Conservation (phyloP, 2,797 vertebrate species). For the Parambassis ranga region DNA sequence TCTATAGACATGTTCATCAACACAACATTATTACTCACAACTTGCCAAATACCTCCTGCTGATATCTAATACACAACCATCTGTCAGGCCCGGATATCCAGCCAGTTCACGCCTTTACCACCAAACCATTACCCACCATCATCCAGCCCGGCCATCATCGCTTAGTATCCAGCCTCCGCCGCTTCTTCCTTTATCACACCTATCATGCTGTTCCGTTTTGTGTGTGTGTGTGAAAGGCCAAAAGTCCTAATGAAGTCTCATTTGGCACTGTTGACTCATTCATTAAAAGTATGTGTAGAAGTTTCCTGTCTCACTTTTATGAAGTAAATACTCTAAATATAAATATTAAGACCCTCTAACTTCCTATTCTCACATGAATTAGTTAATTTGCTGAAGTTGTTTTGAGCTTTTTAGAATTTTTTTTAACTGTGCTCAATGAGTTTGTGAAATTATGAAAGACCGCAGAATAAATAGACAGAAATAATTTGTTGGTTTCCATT, state of each 20-base stretch:
- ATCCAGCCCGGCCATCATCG: background rate
- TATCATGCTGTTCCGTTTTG: background rate
- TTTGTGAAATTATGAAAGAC: too few relatives aligned
- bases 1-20: background rate
- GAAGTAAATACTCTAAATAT: too few relatives aligned
- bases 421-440: too few relatives aligned
- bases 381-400: too few relatives aligned
- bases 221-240: background rate
- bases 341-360: too few relatives aligned
- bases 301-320: too few relatives aligned
- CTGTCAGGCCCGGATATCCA: conserved; percentile 2
- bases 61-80: conserved; percentile 4
- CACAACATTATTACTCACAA: background rate
- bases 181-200: background rate
- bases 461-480: too few relatives aligned
- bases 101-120: background rate
- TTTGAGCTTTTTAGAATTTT: too few relatives aligned
- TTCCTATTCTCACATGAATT: too few relatives aligned
- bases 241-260: background rate
- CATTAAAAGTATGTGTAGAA: too few relatives aligned
- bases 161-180: background rate
- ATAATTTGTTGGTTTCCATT: too few relatives aligned
- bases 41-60: background rate
- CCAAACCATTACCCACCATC: background rate
- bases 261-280: background rate